These are phyloP conservation scores for Grammomys surdaster DNA, from an alignment of 2,113 vertebrate species.

Conservation along the genomic window DNA sequence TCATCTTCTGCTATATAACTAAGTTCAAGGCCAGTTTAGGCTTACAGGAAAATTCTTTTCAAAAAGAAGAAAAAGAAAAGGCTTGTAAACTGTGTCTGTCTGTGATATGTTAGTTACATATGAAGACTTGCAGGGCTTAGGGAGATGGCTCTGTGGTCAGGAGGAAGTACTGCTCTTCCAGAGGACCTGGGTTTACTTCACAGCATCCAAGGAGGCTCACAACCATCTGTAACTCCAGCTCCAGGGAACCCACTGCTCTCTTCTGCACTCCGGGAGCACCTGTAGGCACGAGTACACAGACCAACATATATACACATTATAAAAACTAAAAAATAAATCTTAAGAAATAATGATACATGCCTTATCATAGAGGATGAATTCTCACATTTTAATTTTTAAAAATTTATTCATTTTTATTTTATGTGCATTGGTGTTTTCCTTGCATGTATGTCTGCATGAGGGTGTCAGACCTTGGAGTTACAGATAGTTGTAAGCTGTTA, in stretches of 20 bases:
- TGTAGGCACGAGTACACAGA: background rate
- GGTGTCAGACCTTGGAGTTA: background rate
- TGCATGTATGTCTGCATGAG: background rate
- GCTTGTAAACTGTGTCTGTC: conserved; percentile 13
- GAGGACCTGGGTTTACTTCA: background rate
- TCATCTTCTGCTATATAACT: background rate
- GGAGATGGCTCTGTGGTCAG: background rate
- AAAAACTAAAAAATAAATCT: background rate
- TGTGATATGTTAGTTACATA: background rate
- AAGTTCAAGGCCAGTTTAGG: background rate
- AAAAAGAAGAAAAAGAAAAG: background rate
- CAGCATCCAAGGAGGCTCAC: background rate
- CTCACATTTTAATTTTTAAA: background rate
- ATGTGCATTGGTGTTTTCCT: background rate
- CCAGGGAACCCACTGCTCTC: background rate
- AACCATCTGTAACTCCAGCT: background rate
- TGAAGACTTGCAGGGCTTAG: background rate
- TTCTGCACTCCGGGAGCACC: background rate
- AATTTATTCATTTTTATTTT: background rate
- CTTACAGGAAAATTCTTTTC: background rate
- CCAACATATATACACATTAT: background rate
- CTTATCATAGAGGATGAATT: too few relatives aligned
- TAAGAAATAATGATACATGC: too few relatives aligned
- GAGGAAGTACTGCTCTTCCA: background rate
- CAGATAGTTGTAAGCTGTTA: background rate